Base-by-base conservation (phyloP, 2,888 invertebrate species). In the Dusona sp. region DNA sequence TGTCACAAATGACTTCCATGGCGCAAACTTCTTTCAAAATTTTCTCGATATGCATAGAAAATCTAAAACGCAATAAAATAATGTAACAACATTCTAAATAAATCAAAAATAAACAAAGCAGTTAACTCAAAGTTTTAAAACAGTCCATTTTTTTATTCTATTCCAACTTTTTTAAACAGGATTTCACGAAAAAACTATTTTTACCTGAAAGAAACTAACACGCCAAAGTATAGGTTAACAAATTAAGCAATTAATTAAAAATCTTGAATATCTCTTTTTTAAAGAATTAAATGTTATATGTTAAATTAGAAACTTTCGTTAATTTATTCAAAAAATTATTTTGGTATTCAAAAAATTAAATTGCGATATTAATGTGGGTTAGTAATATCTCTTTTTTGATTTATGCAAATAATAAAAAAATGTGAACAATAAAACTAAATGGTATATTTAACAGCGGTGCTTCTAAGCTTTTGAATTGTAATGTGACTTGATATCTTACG, bases 1-100 rank as follows among this genome's bases (percentile, higher is more conserved):
- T 92, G 70, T 91, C 91, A 2, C 91, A 91, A 0, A 92, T 68
- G 13, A 93, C 85, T 88, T 93, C 93, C 19, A 92, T 89, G 13
- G 93, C 85, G 80, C 91, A 92, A 25, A 92, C 89, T 38, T 89
- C 90, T 33, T 90, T 89, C 25, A 93, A 85, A 64, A 91, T 87
- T 3, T 86, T 74, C 67, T 93, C 92, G 8, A 92, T 89, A 4
- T 85, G 74, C 6, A 13, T 22, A n/a, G 48, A 48, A 51, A 77
- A 77, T 77, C 77, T 77, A 9, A 25, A 25, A 57, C n/a, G n/a
- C n/a, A n/a, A n/a, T n/a, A n/a, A n/a, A n/a, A n/a, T n/a, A n/a
- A n/a, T n/a, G n/a, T n/a, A n/a, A n/a, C n/a, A n/a, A n/a, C n/a
- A n/a, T n/a, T n/a, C n/a, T 25, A 38, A 91, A 89, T n/a, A 13